Base-by-base conservation (phyloP, 2,797 vertebrate species). In the Coendou prehensilis region DNA sequence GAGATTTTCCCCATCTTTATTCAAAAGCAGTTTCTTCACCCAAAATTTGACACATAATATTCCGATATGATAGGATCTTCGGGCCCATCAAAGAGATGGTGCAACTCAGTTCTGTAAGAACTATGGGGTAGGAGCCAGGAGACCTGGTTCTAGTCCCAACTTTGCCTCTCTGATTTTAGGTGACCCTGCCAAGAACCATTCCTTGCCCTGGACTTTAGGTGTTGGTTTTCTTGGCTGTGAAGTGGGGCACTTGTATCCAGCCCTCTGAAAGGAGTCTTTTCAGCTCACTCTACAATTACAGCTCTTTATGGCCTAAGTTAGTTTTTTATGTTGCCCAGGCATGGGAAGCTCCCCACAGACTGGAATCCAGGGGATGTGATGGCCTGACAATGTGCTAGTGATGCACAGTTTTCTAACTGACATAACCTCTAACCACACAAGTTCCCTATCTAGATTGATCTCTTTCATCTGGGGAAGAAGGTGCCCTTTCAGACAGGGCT, bases 401-500 rank as follows among this genome's bases (percentile, higher is more conserved):
- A 86, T 47, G 79, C 9, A 64, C 41, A 73, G 64, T 76, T 90
- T 59, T 87, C 52, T 81, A 84, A 41, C 1, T 76, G 64, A 82
- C 47, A 28, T 54, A 78, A 78, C 61, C 57, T 89, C 86, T 92
- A 87, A 95, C 47, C 14, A 52, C 20, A 88, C 78, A 63, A 41
- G 5, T 73, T 92, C 18, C 47, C 28, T 87, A 56, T 80, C 71
- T 85, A 93, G 67, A 54, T 20, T 26, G 59, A 81, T 33, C 23
- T 91, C 80, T 95, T 79, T 92, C 52, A 79, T 80, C 7, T 84
- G 59, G 45, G 80, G 67, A 73, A 93, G 82, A 73, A 84, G 41
- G 17, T 89, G 45, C 67, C 6, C 56, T 97, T 94, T 95, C 67
- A 96, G 79, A 78, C 6, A 81, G 87, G 57, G 57, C n/a, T 95